phyloP scores from a whole-genome alignment of 2,113 vertebrate species.

The Osmerus mordax region DNA sequence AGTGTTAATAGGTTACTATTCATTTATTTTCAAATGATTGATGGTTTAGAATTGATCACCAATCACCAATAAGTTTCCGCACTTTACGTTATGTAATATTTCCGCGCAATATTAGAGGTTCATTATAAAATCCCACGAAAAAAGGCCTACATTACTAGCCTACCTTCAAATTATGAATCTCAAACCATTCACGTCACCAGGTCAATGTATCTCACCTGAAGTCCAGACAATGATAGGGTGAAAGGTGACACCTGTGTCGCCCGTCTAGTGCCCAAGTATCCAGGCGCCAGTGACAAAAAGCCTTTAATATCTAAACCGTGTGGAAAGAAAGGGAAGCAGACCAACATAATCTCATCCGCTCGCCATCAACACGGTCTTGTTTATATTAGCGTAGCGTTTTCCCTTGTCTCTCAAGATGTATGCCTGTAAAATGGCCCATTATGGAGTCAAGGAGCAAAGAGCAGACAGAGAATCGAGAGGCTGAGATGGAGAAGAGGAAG shows the following conservation, averaged over 20 bases:
- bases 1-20: too few relatives aligned
- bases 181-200: background rate
- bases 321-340: slow-evolving; percentile 62
- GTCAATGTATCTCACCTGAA: slow-evolving; percentile 14
- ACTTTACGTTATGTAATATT: too few relatives aligned
- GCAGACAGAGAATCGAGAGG: background rate
- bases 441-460: slow-evolving; percentile 25
- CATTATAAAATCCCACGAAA: too few relatives aligned
- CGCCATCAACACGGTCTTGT: slow-evolving; percentile 69
- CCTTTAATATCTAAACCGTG: slow-evolving; percentile 61
- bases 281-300: slow-evolving; percentile 75
- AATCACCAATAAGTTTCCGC: too few relatives aligned
- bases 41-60: too few relatives aligned
- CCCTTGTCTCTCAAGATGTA: slow-evolving; percentile 36
- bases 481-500: background rate
- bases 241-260: slow-evolving; percentile 60
- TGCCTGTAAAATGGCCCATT: slow-evolving; percentile 53
- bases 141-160: too few relatives aligned
- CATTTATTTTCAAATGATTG: too few relatives aligned
- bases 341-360: slow-evolving; percentile 74
- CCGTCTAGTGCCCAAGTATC: slow-evolving; percentile 62
- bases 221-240: slow-evolving; percentile 30
- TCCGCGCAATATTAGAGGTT: too few relatives aligned
- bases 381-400: slow-evolving; percentile 65
- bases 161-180: too few relatives aligned